Base-by-base conservation (phyloP, 1,140 invertebrate genomes). In the Drosophila pandora region DNA sequence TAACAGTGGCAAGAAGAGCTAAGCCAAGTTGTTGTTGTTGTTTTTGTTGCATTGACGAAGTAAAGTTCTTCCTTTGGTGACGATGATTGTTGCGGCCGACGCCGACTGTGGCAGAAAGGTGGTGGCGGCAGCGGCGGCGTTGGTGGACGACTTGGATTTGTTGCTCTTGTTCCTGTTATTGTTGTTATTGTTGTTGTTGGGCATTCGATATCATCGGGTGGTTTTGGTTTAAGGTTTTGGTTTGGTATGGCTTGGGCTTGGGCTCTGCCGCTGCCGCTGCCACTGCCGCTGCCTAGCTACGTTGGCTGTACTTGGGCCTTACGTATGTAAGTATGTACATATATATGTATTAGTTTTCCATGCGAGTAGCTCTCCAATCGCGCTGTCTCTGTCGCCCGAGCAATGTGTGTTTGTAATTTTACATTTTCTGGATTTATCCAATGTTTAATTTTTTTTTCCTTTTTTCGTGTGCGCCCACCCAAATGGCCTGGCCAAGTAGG, bases 381-480 rank as follows among this genome's bases (percentile, higher is more conserved):
- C 41, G 41, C 41, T 43, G 41, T 43, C 41, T 60, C 55, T 76
- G 54, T 75, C 30, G 53, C 43, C 60, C 63, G 7, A 50, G 63
- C 47, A 52, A 64, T 80, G 56, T 77, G 64, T 75, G 54, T 75
- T 55, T 82, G 83, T 85, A 87, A 87, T 87, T 87, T 87, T 87
- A 87, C 82, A 87, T 87, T 87, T 87, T 87, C 83, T 82, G 83
- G 78, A 87, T 87, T 87, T 87, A 87, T 87, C 83, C 82, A 87
- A 87, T 88, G 82, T 78, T 87, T 85, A 88, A 85, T 88, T 87
- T 85, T 81, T 81, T 79, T 70, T 87, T 85, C 80, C 77, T 79
- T 34, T 58, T 64, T 65, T 64, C 23, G 71, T 79, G 56, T 76
- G 72, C 72, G 83, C 82, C 82, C 83, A 87, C 82, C 83, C 82